phyloP scores from a whole-genome alignment of 2,797 vertebrate species.

The Distichodus sexfasciatus region DNA sequence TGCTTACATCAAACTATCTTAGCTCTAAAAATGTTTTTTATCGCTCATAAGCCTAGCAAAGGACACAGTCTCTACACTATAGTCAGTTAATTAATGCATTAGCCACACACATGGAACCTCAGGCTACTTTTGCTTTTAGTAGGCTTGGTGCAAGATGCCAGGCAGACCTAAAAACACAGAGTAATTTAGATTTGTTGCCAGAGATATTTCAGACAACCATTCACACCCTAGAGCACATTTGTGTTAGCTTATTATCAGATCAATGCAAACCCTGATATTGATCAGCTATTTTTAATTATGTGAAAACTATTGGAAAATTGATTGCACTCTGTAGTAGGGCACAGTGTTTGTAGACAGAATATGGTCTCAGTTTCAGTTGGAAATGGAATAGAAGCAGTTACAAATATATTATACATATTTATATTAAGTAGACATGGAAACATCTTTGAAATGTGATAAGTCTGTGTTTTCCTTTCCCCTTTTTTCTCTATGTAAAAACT shows the following conservation, averaged over 20 bases:
- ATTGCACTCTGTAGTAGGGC: slow-evolving; percentile 19
- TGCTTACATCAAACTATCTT: too few species aligned
- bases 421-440: too few species aligned
- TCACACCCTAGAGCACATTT: slow-evolving; percentile 17
- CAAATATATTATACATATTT: too few species aligned
- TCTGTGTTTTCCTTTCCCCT: too few species aligned
- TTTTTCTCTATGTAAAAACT: slow-evolving; percentile 27
- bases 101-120: neutral
- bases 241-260: slow-evolving; percentile 26
- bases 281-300: neutral
- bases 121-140: slow-evolving; percentile 8
- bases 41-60: neutral
- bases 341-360: neutral
- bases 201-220: neutral
- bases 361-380: neutral
- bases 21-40: too few species aligned
- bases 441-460: too few species aligned
- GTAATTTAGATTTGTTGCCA: slow-evolving; percentile 12
- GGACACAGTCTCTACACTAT: neutral
- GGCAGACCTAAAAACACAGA: slow-evolving; percentile 16
- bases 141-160: neutral
- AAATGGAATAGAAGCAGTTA: neutral
- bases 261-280: slow-evolving; percentile 3
- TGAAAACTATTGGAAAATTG: slow-evolving; percentile 10
- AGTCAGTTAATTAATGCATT: too few species aligned